Conservation (phyloP, 2,113 vertebrate genomes). For the Nanorana parkeri region DNA sequence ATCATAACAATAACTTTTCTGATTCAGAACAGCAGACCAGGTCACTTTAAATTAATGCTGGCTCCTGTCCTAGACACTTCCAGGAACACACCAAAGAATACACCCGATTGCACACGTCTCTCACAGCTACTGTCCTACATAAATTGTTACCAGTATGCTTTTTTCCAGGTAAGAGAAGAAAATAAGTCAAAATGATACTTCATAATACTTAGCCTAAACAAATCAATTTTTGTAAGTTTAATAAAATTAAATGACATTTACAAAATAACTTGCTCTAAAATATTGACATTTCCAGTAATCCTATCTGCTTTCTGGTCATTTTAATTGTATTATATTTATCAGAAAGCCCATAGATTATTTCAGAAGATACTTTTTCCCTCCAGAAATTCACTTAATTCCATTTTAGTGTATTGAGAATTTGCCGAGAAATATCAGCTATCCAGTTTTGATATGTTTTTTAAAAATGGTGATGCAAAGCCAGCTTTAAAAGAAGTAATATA, state of each 20-base stretch:
- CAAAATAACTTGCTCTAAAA: background rate
- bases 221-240: too few species aligned
- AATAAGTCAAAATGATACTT: too few species aligned
- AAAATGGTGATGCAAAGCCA: background rate
- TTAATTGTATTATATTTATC: slow-evolving; percentile 9
- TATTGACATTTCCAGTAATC: background rate
- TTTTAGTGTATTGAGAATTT: background rate
- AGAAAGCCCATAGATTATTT: background rate
- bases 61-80: too few species aligned
- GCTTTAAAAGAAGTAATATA: background rate
- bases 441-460: background rate
- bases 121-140: too few species aligned
- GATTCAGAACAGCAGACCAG: too few species aligned
- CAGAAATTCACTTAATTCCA: slow-evolving; percentile 4
- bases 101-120: too few species aligned
- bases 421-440: background rate
- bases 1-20: too few species aligned
- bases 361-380: background rate
- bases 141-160: too few species aligned
- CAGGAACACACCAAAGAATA: too few species aligned
- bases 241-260: background rate
- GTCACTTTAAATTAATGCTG: too few species aligned
- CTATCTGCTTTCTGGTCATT: background rate
- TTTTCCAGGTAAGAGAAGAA: too few species aligned
- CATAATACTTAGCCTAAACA: too few species aligned